A percentile compares a stretch with the other conserved stretches of the same genome.
These are phyloP conservation scores for Ariolimax columbianus DNA, from an alignment of 2,888 invertebrate genomes.

Conservation along the genomic window DNA sequence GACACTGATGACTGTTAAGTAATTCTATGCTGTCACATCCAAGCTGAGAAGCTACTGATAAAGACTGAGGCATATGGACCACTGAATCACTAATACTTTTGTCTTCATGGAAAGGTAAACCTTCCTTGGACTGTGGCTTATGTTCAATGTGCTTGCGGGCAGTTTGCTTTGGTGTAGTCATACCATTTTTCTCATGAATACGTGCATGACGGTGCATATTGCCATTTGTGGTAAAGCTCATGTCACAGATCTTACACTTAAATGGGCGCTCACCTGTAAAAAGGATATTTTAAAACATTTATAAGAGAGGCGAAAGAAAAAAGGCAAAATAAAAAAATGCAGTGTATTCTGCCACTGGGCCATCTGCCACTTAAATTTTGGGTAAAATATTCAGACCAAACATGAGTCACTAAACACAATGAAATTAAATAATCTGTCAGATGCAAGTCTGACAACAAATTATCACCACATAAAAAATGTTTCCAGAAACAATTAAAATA, in stretches of 20 bases:
- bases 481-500: no score
- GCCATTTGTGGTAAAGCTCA: conserved; percentile 90
- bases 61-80: background rate
- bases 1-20: background rate
- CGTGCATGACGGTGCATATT: conserved; percentile 91
- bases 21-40: conserved; percentile 21
- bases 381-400: no score
- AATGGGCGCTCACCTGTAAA: conserved; percentile 86
- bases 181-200: conserved; percentile 81
- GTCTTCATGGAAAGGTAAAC: conserved; percentile 3
- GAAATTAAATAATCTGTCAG: no score
- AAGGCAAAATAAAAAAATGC: background rate
- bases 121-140: conserved; percentile 24
- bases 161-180: background rate
- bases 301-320: no score
- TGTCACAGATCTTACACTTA: conserved; percentile 87
- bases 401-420: no score
- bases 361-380: no score
- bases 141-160: conserved; percentile 13
- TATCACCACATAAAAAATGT: no score
- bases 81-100: background rate
- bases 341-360: background rate
- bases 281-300: background rate
- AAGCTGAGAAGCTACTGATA: conserved; percentile 10
- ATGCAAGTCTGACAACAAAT: no score